Evolutionary conservation across 1,140 invertebrate species (phyloP).

Genomic region (Heliconius hewitsoni): DNA sequence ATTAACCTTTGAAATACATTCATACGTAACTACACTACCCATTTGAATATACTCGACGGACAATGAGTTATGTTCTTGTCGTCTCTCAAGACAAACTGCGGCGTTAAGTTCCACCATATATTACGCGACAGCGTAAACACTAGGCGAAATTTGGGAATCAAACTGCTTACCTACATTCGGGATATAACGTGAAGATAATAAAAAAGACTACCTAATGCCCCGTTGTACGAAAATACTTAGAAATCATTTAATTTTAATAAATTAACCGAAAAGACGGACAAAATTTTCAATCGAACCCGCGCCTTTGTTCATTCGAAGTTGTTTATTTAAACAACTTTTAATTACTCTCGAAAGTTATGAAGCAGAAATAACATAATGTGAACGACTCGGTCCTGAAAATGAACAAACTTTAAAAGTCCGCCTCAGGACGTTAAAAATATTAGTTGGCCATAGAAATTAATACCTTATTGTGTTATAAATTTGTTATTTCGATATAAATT

Average conservation of each 20-base stretch:
- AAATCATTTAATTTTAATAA: background rate
- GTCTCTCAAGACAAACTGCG: no score
- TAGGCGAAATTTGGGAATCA: no score
- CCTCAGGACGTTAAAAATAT: slow-evolving; percentile 4
- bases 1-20: no score
- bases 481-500: background rate
- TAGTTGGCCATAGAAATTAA: background rate
- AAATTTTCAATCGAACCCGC: background rate
- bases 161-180: no score
- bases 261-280: background rate
- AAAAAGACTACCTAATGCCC: background rate
- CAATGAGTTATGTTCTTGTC: no score
- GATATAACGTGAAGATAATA: no score
- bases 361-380: slow-evolving; percentile 6
- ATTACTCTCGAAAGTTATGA: background rate
- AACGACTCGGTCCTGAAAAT: background rate
- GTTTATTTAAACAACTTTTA: slow-evolving; percentile 9
- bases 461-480: background rate
- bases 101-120: no score
- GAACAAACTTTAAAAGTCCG: background rate
- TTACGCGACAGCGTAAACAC: no score
- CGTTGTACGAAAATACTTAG: background rate
- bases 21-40: no score
- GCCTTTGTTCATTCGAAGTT: background rate
- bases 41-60: no score